Base-by-base conservation (phyloP, 2,888 invertebrate species). In the Eilema griseolum region DNA sequence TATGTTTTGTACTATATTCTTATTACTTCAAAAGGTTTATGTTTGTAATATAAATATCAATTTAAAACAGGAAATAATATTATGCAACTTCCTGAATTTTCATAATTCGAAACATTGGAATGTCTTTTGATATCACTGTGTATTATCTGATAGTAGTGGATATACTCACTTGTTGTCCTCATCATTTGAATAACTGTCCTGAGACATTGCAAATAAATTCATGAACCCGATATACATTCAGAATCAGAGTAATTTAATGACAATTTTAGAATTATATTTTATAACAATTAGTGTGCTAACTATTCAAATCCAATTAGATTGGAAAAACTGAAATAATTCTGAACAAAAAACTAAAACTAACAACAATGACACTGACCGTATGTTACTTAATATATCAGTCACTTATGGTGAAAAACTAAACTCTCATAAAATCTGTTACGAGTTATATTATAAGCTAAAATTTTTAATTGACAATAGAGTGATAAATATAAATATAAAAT, bases 41-140 rank as follows among this genome's bases (percentile, higher is more conserved):
- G 20, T 41, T 41, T 61, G 60, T 65, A 61, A 59, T 72, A 66
- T 61, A 66, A 57, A 69, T 71, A 77, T 72, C 73, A 64, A 80
- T 81, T 76, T 76, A 52, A 70, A 56, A 72, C 77, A 75, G 81
- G 79, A 82, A 79, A 78, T 76, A 64, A 57, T 8, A 56, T 69
- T 74, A 72, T 69, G 70, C 70, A 72, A 78, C 66, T 72, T 75
- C 73, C 71, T 66, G 60, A 20, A 26, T 59, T 62, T 41, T 24
- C 10, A 26, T 14, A 12, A 23, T 59, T n/a, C 46, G 46, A 46
- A 46, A 20, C 8, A 59, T 26, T 59, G 28, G 28, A 26, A 26
- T 59, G 26, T 16, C 14, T 59, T 59, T 16, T 59, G 14, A 16
- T 26, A 26, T 59, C 59, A 3, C 7, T 26, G 26, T 59, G 7